Evolutionary conservation across 2,797 vertebrate species (phyloP).

Genomic region (Squalus acanthias): DNA sequence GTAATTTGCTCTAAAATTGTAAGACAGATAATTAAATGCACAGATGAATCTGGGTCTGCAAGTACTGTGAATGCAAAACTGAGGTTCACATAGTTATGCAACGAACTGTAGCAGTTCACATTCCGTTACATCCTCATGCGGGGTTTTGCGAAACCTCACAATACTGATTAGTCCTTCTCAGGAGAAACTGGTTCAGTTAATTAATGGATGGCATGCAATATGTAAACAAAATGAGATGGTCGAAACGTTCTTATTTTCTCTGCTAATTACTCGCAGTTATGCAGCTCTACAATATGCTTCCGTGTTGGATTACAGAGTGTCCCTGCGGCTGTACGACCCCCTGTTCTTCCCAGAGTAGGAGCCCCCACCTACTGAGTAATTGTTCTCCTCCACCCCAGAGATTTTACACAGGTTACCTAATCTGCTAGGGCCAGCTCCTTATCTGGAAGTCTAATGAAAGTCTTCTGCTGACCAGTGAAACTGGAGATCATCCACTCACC

Average conservation of each 20-base stretch:
- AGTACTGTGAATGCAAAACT: no score
- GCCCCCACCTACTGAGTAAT: neutral
- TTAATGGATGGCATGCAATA: neutral
- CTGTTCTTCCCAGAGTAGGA: neutral
- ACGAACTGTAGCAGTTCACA: neutral
- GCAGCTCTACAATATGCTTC: neutral
- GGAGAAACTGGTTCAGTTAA: neutral
- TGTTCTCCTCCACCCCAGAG: neutral
- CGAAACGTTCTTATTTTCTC: slow-evolving; percentile 6
- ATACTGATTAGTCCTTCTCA: neutral
- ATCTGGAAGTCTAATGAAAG: neutral
- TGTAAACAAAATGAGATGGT: neutral
- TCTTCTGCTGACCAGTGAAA: neutral
- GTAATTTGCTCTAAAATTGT: neutral
- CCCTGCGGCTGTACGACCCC: neutral
- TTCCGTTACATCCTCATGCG: neutral
- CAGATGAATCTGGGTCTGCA: neutral
- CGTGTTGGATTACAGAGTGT: neutral
- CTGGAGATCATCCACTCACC: neutral
- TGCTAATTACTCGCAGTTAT: neutral
- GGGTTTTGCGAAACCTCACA: neutral
- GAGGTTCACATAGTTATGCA: neutral
- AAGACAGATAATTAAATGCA: neutral
- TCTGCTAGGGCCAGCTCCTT: neutral
- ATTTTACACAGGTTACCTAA: neutral